Evolutionary conservation across 1,140 invertebrate genomes (phyloP), one percentile per base, ranked within the genome.

Genomic region (Hyphantria cunea): DNA sequence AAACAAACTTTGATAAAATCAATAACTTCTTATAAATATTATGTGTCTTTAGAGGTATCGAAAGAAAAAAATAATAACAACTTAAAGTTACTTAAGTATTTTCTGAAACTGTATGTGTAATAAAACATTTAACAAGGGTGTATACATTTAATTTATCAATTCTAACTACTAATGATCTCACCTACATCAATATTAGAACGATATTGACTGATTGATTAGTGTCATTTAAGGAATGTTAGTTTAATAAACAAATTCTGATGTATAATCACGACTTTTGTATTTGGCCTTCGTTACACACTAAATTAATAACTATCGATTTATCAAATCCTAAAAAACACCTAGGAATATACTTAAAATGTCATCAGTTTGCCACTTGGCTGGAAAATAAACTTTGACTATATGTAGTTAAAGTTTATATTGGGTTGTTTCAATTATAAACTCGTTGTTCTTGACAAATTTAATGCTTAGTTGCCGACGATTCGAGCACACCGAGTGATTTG

Each of bases 401-500:
- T 31, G 9, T 4, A 3, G 13, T 9, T 49, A 58, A 49, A 37
- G 45, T 58, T 48, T 49, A 58, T 39, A 58, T 58, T 49, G 39
- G 55, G 31, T 39, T 49, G 55, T 39, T 9, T 3, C 14, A 49
- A 58, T 48, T 58, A 49, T 58, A 58, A 9, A 49, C 14, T 39
- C 45, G 55, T 58, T 58, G 48, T 12, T 60, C 56, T 60, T 60
- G 56, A 60, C 56, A 60, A 60, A 60, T 60, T 60, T 60, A 60
- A 60, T 51, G 56, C 31, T 51, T 42, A 60, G 47, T 60, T 59
- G 55, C 47, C 39, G 48, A 15, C 48, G 56, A 60, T 50, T 60
- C 48, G 13, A 60, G 56, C 12, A 60, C 48, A 60, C 48, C 56
- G 48, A 60, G 56, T 60, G 56, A 60, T 60, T 60, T 60, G 56